Base-by-base conservation (phyloP, 2,888 invertebrate genomes). In the Lepidochrysops patricia region DNA sequence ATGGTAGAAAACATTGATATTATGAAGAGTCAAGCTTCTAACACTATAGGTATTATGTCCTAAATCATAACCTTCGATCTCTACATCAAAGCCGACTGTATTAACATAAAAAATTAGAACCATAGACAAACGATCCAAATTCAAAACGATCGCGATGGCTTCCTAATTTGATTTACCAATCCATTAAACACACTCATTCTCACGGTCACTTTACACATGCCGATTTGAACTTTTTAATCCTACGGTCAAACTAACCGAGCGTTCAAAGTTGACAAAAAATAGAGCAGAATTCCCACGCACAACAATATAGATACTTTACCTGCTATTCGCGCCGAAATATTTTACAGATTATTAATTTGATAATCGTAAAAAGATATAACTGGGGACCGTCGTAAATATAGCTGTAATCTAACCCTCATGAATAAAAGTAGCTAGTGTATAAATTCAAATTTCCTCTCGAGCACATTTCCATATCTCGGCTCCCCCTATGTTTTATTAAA, bases 381-480 rank as follows among this genome's bases (percentile, higher is more conserved):
- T 27, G 12, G 57, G 48, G 62, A 63, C 64, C 64, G 61, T 66
- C 63, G 62, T 66, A 64, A 66, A 65, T 62, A 65, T 68, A 67
- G 67, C 64, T 48, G 15, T 27, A 37, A 58, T 58, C 62, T 70
- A 75, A 78, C 84, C 81, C 80, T 82, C 80, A 77, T 80, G 81
- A 84, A 87, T 86, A 84, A 86, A 86, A 86, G 87, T 88, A 85
- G 84, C 83, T 82, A 79, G 79, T 85, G 84, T 88, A 87, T 88
- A 85, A 89, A 89, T 89, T 89, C 87, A 89, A 89, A 89, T 89
- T 88, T 89, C 88, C 87, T 87, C 85, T 87, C 73, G 79, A 76
- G 80, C 84, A 86, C 84, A 85, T 88, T 88, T 88, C 85, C 87
- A 88, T 87, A 87, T 86, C 87, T 82, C 84, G 78, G 74, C 74